These are phyloP conservation scores for Apis cerana DNA, from an alignment of 1,140 invertebrate species.

Conservation along the genomic window DNA sequence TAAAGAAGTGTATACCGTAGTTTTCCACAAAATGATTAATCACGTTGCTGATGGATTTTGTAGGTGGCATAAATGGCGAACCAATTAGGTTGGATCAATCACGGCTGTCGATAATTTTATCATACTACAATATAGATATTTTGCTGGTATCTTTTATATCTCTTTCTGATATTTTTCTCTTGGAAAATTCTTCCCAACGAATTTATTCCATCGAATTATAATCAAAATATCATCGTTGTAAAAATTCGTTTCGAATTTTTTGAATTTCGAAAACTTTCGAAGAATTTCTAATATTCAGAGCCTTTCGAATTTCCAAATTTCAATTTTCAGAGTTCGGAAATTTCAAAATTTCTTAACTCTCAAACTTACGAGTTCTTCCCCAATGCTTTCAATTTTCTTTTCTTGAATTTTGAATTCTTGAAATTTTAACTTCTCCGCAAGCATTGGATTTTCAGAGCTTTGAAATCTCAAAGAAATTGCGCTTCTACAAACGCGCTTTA, in stretches of 20 bases:
- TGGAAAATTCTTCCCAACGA: neutral
- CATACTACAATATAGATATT: neutral
- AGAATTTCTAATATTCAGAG: no score
- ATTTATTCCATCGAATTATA: neutral
- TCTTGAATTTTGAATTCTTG: neutral
- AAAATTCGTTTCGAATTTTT: no score
- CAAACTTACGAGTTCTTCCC: neutral
- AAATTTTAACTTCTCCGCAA: no score
- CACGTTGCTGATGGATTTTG: neutral
- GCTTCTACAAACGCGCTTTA: no score
- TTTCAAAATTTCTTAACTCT: neutral
- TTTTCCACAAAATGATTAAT: neutral
- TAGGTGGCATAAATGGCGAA: neutral
- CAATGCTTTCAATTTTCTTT: neutral
- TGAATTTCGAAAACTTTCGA: no score
- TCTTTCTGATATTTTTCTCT: neutral
- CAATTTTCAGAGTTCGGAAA: neutral
- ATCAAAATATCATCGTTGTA: no score
- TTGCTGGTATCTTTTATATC: no score
- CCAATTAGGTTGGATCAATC: constrained; percentile 7
- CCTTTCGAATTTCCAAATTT: no score
- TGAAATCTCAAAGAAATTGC: no score
- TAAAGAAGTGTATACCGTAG: neutral
- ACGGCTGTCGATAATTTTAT: constrained; percentile 2
- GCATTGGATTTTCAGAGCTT: no score